Conservation (phyloP, 2,888 invertebrate genomes). For the Chouioia cunea region DNA sequence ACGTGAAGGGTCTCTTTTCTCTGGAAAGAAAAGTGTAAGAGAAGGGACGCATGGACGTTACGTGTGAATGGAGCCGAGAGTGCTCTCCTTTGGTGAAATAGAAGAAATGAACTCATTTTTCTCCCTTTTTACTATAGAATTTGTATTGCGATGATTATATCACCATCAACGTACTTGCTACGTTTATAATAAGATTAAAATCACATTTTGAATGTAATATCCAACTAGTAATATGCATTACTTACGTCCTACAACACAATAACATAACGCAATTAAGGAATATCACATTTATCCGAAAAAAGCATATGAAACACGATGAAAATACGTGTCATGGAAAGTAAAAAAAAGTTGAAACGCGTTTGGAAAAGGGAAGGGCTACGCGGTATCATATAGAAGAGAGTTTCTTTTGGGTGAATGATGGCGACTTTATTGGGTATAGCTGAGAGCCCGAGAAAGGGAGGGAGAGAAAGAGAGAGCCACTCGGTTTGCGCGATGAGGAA, state of each 20-base stretch:
- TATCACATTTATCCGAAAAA: too few relatives aligned
- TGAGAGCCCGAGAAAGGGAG: slow-evolving; percentile 49
- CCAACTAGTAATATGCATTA: too few relatives aligned
- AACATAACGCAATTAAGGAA: too few relatives aligned
- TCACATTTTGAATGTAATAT: too few relatives aligned
- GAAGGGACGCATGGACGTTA: slow-evolving; percentile 49
- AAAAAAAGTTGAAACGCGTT: neutral
- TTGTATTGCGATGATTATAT: too few relatives aligned
- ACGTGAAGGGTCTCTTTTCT: slow-evolving; percentile 44
- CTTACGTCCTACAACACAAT: too few relatives aligned
- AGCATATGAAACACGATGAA: too few relatives aligned
- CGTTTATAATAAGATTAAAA: too few relatives aligned
- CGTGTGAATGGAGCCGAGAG: slow-evolving; percentile 50
- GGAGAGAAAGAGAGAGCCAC: slow-evolving; percentile 46
- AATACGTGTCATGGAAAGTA: neutral
- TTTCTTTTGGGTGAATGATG: slow-evolving; percentile 52
- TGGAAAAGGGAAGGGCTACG: slow-evolving; percentile 8
- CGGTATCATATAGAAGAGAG: slow-evolving; percentile 47
- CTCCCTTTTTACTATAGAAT: too few relatives aligned
- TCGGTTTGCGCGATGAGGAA: slow-evolving; percentile 17
- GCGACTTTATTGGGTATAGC: slow-evolving; percentile 57
- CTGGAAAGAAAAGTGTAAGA: slow-evolving; percentile 1
- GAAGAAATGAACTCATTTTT: slow-evolving; percentile 11
- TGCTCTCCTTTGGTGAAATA: slow-evolving; percentile 31
- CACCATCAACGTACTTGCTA: too few relatives aligned